phyloP scores from a whole-genome alignment of 2,888 invertebrate genomes.

The Eristalinus sepulchralis region DNA sequence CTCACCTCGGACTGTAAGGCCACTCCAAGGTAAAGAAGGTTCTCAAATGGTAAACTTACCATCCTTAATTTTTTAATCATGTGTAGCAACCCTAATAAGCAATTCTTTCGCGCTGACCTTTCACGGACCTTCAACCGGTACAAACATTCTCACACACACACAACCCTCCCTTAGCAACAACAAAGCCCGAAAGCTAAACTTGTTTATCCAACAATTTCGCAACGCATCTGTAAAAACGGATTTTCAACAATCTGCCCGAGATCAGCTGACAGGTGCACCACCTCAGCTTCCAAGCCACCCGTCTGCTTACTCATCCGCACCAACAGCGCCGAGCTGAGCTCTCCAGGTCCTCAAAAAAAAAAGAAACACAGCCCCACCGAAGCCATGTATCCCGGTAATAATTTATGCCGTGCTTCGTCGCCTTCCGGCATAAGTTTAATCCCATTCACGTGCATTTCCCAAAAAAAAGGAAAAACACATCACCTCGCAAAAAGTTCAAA shows the following conservation, averaged over 20 bases:
- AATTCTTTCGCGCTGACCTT: no score
- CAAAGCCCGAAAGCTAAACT: neutral
- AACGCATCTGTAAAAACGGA: neutral
- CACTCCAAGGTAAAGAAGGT: no score
- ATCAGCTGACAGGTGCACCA: neutral
- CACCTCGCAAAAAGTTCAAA: slow-evolving; percentile 4
- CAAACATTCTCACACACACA: neutral
- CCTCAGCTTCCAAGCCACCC: neutral
- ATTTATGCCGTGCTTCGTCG: slow-evolving; percentile 17
- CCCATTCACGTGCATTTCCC: slow-evolving; percentile 34
- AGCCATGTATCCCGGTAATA: slow-evolving; percentile 30
- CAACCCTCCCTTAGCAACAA: neutral
- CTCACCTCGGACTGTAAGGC: no score
- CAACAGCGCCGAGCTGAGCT: neutral
- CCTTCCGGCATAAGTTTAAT: slow-evolving; percentile 32
- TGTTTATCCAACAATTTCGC: neutral
- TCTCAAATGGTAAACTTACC: no score
- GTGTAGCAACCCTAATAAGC: no score
- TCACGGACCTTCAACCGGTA: no score
- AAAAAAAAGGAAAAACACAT: slow-evolving; percentile 9
- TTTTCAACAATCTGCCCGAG: neutral
- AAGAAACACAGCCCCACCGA: neutral
- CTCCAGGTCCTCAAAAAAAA: neutral
- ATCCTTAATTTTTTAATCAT: no score
- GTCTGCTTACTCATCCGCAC: neutral